Percentiles rank a stretch among this genome's conserved stretches.
These are phyloP conservation scores for Trichonephila clavata DNA, from an alignment of 1,140 invertebrate species.

Conservation along the genomic window DNA sequence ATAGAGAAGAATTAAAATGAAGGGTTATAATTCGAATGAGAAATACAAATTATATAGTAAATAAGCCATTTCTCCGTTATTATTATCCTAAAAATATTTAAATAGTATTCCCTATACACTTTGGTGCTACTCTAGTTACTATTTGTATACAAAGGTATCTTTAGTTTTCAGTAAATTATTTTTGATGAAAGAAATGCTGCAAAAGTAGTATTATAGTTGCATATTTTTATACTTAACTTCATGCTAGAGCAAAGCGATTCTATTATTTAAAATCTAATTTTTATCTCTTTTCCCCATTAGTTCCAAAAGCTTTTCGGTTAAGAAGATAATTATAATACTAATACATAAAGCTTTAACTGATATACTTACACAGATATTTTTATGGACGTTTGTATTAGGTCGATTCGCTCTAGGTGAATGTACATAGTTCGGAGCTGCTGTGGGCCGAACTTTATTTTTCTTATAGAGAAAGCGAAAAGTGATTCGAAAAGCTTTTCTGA, in stretches of 20 bases:
- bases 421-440: conserved; percentile 44
- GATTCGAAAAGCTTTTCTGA: conserved; percentile 84
- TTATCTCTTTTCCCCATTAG: background rate
- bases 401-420: conserved; percentile 48
- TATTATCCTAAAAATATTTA: no score
- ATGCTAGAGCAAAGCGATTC: background rate
- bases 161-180: background rate
- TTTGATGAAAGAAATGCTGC: background rate
- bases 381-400: background rate
- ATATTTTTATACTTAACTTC: background rate
- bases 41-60: no score
- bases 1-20: no score
- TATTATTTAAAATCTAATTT: no score
- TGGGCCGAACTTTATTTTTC: conserved; percentile 61
- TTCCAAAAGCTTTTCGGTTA: no score
- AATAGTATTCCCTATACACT: no score
- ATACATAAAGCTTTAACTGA: no score
- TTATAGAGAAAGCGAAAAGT: conserved; percentile 77
- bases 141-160: no score
- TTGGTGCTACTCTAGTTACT: no score
- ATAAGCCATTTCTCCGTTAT: no score
- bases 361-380: background rate
- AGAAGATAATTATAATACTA: background rate
- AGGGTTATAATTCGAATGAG: no score
- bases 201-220: background rate